phyloP scores from a whole-genome alignment of 2,888 invertebrate species.

The Nephrotoma appendiculata region DNA sequence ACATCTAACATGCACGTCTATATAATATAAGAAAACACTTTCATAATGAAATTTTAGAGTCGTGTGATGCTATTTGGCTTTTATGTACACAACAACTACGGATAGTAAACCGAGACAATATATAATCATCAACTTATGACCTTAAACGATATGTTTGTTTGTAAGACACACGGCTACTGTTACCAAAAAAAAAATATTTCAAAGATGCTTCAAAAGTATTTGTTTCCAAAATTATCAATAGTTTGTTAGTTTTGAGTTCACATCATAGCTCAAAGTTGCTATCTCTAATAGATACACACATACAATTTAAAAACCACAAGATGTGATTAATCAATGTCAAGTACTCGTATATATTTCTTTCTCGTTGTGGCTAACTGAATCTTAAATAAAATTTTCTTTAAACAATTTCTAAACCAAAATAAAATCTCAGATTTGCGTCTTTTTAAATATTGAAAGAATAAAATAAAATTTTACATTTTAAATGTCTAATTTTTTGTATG shows the following conservation, averaged over 20 bases:
- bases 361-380: background rate
- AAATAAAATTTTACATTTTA: background rate
- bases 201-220: background rate
- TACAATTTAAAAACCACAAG: background rate
- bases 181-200: background rate
- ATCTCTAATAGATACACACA: background rate
- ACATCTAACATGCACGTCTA: background rate
- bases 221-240: background rate
- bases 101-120: background rate
- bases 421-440: background rate
- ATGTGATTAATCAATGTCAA: background rate
- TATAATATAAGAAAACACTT: background rate
- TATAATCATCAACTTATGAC: background rate
- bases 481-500: background rate
- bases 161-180: background rate
- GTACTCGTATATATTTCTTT: background rate
- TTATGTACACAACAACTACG: background rate
- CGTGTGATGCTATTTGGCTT: background rate
- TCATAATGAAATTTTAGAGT: background rate
- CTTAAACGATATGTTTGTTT: background rate
- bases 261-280: background rate
- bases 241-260: background rate
- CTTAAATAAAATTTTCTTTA: background rate
- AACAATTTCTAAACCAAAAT: background rate
- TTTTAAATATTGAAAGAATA: background rate